Conservation (phyloP, 2,113 vertebrate genomes). For the Scolopax mira region DNA sequence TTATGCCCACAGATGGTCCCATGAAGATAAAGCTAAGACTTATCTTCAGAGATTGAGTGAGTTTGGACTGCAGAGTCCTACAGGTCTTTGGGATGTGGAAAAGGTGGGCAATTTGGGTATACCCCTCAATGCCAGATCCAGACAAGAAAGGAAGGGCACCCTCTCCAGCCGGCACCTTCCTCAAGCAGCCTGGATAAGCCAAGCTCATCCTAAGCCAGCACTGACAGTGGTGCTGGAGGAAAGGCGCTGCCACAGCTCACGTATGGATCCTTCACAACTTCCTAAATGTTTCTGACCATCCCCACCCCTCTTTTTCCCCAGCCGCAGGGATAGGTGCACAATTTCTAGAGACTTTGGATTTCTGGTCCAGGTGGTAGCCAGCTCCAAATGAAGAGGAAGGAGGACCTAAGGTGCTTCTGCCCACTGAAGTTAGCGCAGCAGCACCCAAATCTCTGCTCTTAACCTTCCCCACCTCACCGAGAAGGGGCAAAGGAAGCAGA, state of each 20-base stretch:
- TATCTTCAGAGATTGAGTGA: neutral
- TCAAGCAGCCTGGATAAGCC: neutral
- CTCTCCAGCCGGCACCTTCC: neutral
- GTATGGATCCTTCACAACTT: neutral
- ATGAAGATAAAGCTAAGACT: neutral
- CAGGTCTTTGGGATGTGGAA: neutral
- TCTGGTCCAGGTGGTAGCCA: neutral
- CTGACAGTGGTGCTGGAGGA: rapidly evolving
- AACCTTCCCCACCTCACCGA: neutral
- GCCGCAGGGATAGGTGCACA: neutral
- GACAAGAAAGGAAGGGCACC: neutral
- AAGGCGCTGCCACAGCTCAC: neutral
- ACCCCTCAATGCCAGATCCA: neutral
- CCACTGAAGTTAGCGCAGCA: neutral
- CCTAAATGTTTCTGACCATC: neutral
- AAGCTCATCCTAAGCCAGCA: neutral
- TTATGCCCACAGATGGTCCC: neutral
- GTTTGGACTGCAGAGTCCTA: neutral
- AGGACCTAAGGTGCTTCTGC: neutral
- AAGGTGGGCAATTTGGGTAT: neutral
- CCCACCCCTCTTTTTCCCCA: neutral
- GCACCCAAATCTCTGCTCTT: neutral
- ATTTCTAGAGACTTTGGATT: neutral
- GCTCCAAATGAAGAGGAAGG: neutral
- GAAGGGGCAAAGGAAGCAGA: neutral